Conservation (phyloP, 2,888 invertebrate genomes). For the Campopleginae sp. region DNA sequence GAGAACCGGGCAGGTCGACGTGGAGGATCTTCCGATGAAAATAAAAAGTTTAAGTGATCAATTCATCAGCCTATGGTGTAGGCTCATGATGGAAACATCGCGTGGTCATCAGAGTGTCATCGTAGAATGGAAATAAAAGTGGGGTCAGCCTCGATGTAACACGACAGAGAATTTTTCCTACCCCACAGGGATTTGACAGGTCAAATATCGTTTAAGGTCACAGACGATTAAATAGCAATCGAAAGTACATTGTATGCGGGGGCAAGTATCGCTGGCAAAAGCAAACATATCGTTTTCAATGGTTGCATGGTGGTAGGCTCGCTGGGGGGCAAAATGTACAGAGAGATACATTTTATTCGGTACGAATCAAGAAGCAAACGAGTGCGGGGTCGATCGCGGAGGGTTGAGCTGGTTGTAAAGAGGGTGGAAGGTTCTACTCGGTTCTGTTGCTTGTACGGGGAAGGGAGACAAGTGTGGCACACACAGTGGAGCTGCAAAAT, state of each 20-base stretch:
- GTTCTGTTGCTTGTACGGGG: constrained; percentile 38
- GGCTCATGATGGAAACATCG: neutral
- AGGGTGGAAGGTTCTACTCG: constrained; percentile 48
- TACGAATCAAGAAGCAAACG: constrained; percentile 31
- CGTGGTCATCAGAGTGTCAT: constrained; percentile 4
- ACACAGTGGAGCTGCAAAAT: constrained; percentile 78
- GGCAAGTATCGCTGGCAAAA: constrained; percentile 68
- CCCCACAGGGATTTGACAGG: constrained; percentile 55
- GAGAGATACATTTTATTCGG: constrained; percentile 46
- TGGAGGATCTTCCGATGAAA: neutral
- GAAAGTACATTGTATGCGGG: constrained; percentile 45
- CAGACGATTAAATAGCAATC: constrained; percentile 68
- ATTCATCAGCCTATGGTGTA: neutral
- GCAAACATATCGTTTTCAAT: constrained; percentile 78
- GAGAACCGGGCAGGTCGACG: no score
- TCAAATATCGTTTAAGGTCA: constrained; percentile 64
- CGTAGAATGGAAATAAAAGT: constrained; percentile 21
- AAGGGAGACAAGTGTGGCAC: constrained; percentile 75
- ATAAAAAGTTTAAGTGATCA: no score
- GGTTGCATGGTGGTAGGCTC: constrained; percentile 43
- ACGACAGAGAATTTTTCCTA: neutral
- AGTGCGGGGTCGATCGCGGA: constrained; percentile 41
- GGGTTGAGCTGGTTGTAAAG: constrained; percentile 41
- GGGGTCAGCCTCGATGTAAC: neutral
- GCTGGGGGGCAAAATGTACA: constrained; percentile 50